These are phyloP conservation scores for Drosophila seguyi DNA, from an alignment of 1,140 invertebrate genomes.

Conservation along the genomic window DNA sequence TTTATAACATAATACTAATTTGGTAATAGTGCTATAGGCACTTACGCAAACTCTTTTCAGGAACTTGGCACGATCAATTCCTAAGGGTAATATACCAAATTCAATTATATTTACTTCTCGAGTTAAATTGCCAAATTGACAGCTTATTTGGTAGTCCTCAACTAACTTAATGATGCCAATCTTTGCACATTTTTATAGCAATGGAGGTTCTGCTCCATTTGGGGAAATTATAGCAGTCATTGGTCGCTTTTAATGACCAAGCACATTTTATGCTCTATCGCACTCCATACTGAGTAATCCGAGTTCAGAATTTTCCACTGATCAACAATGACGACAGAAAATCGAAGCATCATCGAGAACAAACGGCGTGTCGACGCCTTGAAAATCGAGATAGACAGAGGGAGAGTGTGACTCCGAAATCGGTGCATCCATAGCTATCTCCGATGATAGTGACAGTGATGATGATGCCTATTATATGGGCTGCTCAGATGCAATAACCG, in stretches of 20 bases:
- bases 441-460: conserved; percentile 31
- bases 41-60: background rate
- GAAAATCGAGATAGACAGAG: conserved; percentile 1
- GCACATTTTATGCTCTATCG: conserved; percentile 1
- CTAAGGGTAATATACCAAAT: background rate
- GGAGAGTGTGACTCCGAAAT: conserved; percentile 11
- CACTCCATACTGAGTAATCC: conserved; percentile 9
- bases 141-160: too few relatives aligned
- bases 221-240: conserved; percentile 9
- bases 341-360: conserved; percentile 36
- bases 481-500: conserved; percentile 16
- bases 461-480: conserved; percentile 18
- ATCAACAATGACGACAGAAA: conserved; percentile 42
- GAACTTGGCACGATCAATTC: background rate
- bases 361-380: conserved; percentile 4
- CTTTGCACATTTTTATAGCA: too few relatives aligned
- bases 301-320: conserved; percentile 62
- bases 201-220: conserved; percentile 12
- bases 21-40: too few relatives aligned
- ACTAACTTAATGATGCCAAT: background rate
- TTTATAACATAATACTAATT: too few relatives aligned
- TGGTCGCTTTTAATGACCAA: conserved; percentile 23
- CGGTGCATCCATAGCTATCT: conserved; percentile 15
- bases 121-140: background rate
- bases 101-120: background rate